A percentile compares a stretch with the other conserved stretches of the same genome.
These are phyloP conservation scores for Clistopyga incitator DNA, from an alignment of 2,888 invertebrate genomes.

Conservation along the genomic window DNA sequence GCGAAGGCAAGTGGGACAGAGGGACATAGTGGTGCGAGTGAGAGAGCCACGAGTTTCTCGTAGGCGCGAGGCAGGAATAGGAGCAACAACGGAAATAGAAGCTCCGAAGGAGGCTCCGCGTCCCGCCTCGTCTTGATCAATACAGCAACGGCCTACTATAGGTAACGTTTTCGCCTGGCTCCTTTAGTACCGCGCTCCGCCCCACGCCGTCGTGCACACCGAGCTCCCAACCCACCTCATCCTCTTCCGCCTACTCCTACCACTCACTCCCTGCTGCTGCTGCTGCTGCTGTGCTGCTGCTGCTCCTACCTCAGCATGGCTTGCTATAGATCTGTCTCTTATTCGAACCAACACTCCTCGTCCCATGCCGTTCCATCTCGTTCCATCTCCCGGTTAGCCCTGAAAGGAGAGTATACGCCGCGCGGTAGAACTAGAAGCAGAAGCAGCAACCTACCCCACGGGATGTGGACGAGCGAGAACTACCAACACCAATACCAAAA, in stretches of 20 bases:
- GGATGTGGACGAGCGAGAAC: conserved; percentile 78
- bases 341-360: conserved; percentile 81
- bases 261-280: conserved; percentile 5
- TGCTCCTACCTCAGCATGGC: conserved; percentile 53
- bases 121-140: conserved; percentile 84
- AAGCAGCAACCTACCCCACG: conserved; percentile 78
- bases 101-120: conserved; percentile 80
- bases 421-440: conserved; percentile 59
- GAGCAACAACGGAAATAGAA: conserved; percentile 83
- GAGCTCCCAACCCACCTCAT: conserved; percentile 69
- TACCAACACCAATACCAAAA: conserved; percentile 56
- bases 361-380: conserved; percentile 73
- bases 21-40: conserved; percentile 57
- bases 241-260: conserved; percentile 66
- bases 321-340: conserved; percentile 82
- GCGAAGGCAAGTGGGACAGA: conserved; percentile 61
- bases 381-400: conserved; percentile 68
- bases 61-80: conserved; percentile 81
- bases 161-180: conserved; percentile 80
- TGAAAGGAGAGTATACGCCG: conserved; percentile 76
- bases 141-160: conserved; percentile 83
- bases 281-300: conserved; percentile 20
- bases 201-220: conserved; percentile 42
- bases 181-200: conserved; percentile 70
- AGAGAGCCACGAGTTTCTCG: conserved; percentile 74